phyloP scores from a whole-genome alignment of 2,888 invertebrate species.

The Papilio elwesi region DNA sequence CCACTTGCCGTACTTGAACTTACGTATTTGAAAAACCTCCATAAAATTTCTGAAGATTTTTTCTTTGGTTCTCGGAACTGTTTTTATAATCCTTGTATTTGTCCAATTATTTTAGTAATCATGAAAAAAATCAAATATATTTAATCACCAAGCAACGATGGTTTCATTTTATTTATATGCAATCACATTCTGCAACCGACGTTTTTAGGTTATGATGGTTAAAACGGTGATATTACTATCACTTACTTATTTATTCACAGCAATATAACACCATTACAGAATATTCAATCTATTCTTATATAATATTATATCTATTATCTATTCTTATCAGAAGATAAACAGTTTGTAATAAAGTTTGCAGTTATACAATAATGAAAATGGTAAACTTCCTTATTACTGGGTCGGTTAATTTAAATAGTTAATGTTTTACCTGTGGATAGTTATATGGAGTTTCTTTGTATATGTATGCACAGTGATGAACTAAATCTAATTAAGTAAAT shows the following conservation, averaged over 20 bases:
- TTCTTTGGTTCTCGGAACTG: background rate
- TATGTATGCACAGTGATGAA: conserved; percentile 52
- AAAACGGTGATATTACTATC: too few species aligned
- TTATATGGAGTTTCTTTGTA: conserved; percentile 52
- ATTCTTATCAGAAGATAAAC: too few species aligned
- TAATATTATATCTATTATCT: too few species aligned
- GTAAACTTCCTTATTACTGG: background rate
- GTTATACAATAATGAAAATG: background rate
- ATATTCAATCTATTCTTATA: too few species aligned
- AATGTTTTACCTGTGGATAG: conserved; percentile 10
- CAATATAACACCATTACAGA: too few species aligned
- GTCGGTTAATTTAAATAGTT: background rate
- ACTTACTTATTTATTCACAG: too few species aligned
- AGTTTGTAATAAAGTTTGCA: too few species aligned
- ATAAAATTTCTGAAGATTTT: conserved; percentile 28
- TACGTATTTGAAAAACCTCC: conserved; percentile 34
- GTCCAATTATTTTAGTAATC: background rate
- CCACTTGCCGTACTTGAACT: conserved; percentile 42
- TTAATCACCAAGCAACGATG: too few species aligned
- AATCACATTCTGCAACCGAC: too few species aligned
- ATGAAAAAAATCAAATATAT: too few species aligned
- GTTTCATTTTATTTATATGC: too few species aligned
- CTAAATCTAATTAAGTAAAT: conserved; percentile 64
- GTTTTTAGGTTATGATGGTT: too few species aligned
- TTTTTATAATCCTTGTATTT: background rate